phyloP scores from a whole-genome alignment of 2,797 vertebrate species.

The Alfaro cultratus region DNA sequence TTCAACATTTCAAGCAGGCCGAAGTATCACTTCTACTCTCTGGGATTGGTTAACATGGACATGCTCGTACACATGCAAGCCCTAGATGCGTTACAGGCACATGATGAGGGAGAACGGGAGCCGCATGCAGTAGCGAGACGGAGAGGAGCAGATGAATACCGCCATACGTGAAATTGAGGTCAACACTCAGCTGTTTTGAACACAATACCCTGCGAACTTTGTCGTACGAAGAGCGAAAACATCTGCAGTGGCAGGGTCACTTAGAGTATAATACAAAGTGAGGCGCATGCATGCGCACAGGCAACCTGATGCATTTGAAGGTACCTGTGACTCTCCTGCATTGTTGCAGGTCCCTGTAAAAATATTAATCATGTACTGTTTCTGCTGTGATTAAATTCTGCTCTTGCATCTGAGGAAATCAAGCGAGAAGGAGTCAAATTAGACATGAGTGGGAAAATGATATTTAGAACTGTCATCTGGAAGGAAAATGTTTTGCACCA shows the following conservation, averaged over 20 bases:
- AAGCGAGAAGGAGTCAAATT: conserved; percentile 12
- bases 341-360: conserved; percentile 38
- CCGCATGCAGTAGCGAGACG: conserved; percentile 8
- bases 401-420: conserved; percentile 26
- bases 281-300: conserved; percentile 12
- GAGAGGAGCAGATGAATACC: conserved; percentile 37
- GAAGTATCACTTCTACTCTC: conserved; percentile 14
- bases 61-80: conserved; percentile 17
- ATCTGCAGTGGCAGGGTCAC: conserved; percentile 55
- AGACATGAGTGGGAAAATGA: not conserved
- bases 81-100: conserved; percentile 11
- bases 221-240: conserved; percentile 49
- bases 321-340: conserved; percentile 28
- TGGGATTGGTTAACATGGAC: not conserved
- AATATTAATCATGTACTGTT: conserved; percentile 27
- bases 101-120: conserved; percentile 10
- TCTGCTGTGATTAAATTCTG: conserved; percentile 34
- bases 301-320: conserved; percentile 20
- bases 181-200: conserved; percentile 64
- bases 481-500: not conserved
- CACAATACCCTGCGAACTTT: conserved; percentile 45
- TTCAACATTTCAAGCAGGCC: conserved; percentile 32
- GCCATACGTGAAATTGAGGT: conserved; percentile 52
- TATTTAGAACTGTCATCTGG: not conserved
- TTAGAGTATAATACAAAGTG: conserved; percentile 30